Base-by-base conservation (phyloP, 2,888 invertebrate species). In the Drosophila maculinotata region DNA sequence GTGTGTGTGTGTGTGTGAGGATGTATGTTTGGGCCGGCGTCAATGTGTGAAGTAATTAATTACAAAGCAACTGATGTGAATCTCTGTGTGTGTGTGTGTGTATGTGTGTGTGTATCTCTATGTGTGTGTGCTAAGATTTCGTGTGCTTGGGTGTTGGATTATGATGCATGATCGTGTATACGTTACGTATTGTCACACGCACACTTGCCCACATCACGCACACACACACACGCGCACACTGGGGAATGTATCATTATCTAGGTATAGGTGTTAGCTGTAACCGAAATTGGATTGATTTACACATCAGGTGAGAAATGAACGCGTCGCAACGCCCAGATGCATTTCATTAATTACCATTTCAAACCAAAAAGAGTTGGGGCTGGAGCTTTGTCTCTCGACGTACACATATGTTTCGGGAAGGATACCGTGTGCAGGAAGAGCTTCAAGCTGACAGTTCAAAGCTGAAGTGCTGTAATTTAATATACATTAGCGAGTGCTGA, bases 11-110 rank as follows among this genome's bases (percentile, higher is more conserved):
- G 52, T 52, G 41, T 15, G 25, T 52, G 58, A 48, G 45, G 54
- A 58, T 51, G 47, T 58, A 52, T 53, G 51, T 52, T n/a, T 39
- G 49, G 59, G 66, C 68, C 64, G 83, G 87, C 79, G 87, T 83
- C 79, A 83, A 85, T 77, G 88, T 87, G 85, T 88, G 83, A 88
- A 84, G 88, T 87, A 87, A 87, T 87, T 87, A 87, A 87, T 87
- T 88, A 88, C 87, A 79, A 79, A 79, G 75, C 86, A 83, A 77
- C 79, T 86, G 86, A 82, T 82, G 83, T 87, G 74, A 58, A 81
- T 84, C 79, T 81, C 64, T 80, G 47, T 35, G 30, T 64, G 8
- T 39, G n/a, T 35, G 15, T 67, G 15, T 33, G 2, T 36, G 36
- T 38, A 10, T 49, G 3, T 12, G 33, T 52, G 26, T 38, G 26